Conservation (phyloP, 2,888 invertebrate genomes). For the Agapetus fuscipes region DNA sequence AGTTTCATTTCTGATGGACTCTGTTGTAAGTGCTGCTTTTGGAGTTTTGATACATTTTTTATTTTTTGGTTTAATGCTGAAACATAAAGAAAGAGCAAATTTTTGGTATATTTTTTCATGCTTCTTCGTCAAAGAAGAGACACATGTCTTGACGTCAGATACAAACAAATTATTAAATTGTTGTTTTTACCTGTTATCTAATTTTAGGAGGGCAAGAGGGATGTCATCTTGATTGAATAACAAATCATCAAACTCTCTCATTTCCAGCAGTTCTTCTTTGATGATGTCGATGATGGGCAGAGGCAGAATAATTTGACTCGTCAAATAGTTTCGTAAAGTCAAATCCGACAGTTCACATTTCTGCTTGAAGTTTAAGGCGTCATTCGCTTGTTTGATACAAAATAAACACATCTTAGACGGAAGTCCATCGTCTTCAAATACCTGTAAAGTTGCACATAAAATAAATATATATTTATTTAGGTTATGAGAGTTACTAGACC, state of each 20-base stretch:
- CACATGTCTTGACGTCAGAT: too few species aligned
- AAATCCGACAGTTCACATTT: constrained; percentile 37
- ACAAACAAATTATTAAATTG: too few species aligned
- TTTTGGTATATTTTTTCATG: too few species aligned
- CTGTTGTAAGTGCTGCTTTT: too few species aligned
- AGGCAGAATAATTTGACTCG: background rate
- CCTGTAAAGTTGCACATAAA: too few species aligned
- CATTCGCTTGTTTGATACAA: constrained; percentile 35
- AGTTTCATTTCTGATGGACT: too few species aligned
- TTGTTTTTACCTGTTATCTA: constrained; percentile 9
- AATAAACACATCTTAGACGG: constrained; percentile 35
- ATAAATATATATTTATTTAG: too few species aligned
- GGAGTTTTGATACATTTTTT: too few species aligned
- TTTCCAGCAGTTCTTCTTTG: constrained; percentile 7
- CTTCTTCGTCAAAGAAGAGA: too few species aligned
- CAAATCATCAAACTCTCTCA: constrained; percentile 10
- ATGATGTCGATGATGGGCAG: constrained; percentile 8
- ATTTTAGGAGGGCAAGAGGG: constrained; percentile 1
- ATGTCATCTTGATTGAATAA: constrained; percentile 13
- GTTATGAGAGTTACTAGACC: too few species aligned
- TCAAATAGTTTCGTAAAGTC: constrained; percentile 31
- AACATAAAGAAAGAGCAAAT: too few species aligned
- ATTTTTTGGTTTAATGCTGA: too few species aligned
- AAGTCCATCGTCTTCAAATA: constrained; percentile 16
- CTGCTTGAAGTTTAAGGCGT: constrained; percentile 39